Percentiles rank a stretch among this genome's conserved stretches.
phyloP scores from a whole-genome alignment of 2,113 vertebrate species.

The Notiomystis cincta region DNA sequence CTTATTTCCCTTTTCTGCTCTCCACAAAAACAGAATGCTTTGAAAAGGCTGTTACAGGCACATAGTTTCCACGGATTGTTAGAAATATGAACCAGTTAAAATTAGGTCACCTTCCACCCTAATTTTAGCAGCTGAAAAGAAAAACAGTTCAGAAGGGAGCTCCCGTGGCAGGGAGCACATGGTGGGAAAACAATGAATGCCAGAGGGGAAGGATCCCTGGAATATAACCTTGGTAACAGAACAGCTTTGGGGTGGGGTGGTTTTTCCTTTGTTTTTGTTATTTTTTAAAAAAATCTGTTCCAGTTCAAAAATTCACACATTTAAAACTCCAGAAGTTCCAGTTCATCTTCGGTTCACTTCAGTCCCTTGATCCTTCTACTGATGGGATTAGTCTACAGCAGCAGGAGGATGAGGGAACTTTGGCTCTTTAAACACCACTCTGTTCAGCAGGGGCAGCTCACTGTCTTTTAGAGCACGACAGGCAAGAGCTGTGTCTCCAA shows the following conservation, averaged over 20 bases:
- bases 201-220: background rate
- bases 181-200: background rate
- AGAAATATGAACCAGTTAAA: constrained; percentile 57
- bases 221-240: constrained; percentile 10
- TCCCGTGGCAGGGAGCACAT: background rate
- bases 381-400: background rate
- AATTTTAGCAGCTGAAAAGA: constrained; percentile 42
- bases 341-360: background rate
- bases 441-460: background rate
- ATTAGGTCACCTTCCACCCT: constrained; percentile 32
- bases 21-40: constrained; percentile 33
- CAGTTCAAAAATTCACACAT: constrained; percentile 4
- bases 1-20: constrained; percentile 19
- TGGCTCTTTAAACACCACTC: background rate
- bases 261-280: background rate
- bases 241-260: background rate
- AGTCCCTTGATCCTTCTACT: background rate
- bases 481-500: background rate
- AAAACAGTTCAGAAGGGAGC: constrained; percentile 26
- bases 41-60: background rate
- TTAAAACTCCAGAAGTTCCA: background rate
- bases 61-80: constrained; percentile 55
- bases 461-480: background rate
- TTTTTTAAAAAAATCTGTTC: background rate
- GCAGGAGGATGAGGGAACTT: background rate